These are phyloP conservation scores for Moxostoma hubbsi DNA, from an alignment of 2,797 vertebrate species.

Conservation along the genomic window DNA sequence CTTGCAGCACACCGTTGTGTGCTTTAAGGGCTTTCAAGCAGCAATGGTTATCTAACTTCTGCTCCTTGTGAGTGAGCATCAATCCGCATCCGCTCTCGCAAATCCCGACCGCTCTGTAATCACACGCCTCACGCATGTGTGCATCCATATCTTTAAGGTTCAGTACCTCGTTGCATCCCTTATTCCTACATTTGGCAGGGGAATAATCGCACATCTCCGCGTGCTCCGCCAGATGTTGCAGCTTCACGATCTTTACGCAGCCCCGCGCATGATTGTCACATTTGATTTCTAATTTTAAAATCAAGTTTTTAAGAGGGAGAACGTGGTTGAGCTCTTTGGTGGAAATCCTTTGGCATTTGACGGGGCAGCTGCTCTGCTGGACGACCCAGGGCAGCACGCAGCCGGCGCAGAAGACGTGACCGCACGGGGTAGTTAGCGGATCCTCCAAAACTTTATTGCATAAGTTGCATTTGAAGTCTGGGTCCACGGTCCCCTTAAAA, in stretches of 20 bases:
- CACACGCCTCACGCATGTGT: slow-evolving; percentile 92
- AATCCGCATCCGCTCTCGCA: slow-evolving; percentile 92
- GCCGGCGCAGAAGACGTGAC: slow-evolving; percentile 98
- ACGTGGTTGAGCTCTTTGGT: slow-evolving; percentile 96
- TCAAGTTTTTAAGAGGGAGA: slow-evolving; percentile 91
- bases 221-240: slow-evolving; percentile 93
- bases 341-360: slow-evolving; percentile 90
- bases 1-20: slow-evolving; percentile 84
- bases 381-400: slow-evolving; percentile 96
- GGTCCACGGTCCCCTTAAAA: slow-evolving; percentile 93
- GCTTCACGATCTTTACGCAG: slow-evolving; percentile 87
- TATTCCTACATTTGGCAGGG: slow-evolving; percentile 88
- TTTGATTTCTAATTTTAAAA: slow-evolving; percentile 95
- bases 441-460: slow-evolving; percentile 96
- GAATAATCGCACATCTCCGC: slow-evolving; percentile 89
- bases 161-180: slow-evolving; percentile 88
- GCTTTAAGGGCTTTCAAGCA: slow-evolving; percentile 86
- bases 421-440: slow-evolving; percentile 95
- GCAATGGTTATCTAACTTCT: slow-evolving; percentile 80
- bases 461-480: slow-evolving; percentile 94
- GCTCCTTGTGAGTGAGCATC: slow-evolving; percentile 85
- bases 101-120: slow-evolving; percentile 82
- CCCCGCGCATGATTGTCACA: slow-evolving; percentile 90
- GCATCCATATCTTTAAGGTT: slow-evolving; percentile 87
- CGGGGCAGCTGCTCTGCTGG: slow-evolving; percentile 93